phyloP scores from a whole-genome alignment of 2,888 invertebrate genomes.

The Listrodromus nycthemerus region DNA sequence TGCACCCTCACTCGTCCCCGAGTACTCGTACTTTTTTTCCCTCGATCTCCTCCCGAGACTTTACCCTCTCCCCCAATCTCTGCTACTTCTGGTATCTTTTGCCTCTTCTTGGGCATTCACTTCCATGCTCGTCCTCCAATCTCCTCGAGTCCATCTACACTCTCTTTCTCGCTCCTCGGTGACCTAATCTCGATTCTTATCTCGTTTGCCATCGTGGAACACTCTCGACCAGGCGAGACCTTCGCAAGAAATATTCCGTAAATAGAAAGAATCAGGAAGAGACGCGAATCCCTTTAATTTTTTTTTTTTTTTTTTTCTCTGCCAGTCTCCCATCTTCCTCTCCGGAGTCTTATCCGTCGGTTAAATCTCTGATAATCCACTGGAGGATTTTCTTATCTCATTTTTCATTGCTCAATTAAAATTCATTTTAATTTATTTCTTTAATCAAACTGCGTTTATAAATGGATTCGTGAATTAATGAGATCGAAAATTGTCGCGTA shows the following conservation, averaged over 20 bases:
- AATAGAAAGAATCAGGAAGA: not conserved
- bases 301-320: not conserved
- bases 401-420: not conserved
- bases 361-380: constrained; percentile 6
- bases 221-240: not conserved
- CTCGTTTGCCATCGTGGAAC: constrained; percentile 36
- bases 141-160: constrained; percentile 53
- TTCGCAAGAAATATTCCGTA: not conserved
- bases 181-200: constrained; percentile 56
- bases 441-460: not conserved
- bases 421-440: not conserved
- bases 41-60: constrained; percentile 4
- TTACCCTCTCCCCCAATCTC: constrained; percentile 7
- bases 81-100: constrained; percentile 10
- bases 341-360: not conserved
- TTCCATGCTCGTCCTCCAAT: constrained; percentile 42
- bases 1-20: constrained; percentile 21
- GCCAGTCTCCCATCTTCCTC: not conserved
- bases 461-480: not conserved
- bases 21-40: not conserved
- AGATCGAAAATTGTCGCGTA: not conserved
- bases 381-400: not conserved
- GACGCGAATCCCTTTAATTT: not conserved
- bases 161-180: constrained; percentile 50
- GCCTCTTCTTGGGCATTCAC: constrained; percentile 21